Evolutionary conservation across 2,888 invertebrate species (phyloP), one percentile per base, ranked within the genome.

Genomic region (Dysmachus trigonus): DNA sequence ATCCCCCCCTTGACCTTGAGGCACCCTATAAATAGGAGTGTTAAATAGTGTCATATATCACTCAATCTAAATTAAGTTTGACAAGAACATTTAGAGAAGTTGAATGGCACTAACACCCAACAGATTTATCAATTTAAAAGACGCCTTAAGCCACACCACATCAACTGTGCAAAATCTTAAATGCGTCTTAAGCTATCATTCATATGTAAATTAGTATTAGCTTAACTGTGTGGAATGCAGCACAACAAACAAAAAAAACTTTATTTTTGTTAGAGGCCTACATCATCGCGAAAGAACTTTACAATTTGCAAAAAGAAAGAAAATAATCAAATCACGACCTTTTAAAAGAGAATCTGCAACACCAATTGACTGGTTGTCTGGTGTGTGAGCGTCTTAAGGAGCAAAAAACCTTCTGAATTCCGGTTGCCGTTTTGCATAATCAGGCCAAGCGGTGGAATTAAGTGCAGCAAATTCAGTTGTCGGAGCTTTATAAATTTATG

Each of bases 401-500:
- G 62, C n/a, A n/a, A 62, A 62, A 62, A 62, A 8, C 27, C 18
- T n/a, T 18, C 41, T 22, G 15, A 47, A 77, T 77, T 77, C 47
- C 41, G 77, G 77, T 47, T 77, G 77, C 47, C 47, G n/a, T 47
- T 47, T 38, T 76, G 41, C 76, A 38, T 76, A 76, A 76, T 76
- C 77, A 77, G 27, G 13, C 62, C 62, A 62, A 62, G 62, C 22
- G 22, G 22, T 41, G 30, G 30, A 77, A 77, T 77, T 77, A 77
- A 77, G 22, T 77, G 77, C 47, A 51, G 47, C 77, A 77, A 77
- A 77, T 77, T 77, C 30, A 27, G 62, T 77, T 30, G 47, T 77
- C 30, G 77, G 47, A 77, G 41, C 77, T 77, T 47, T 77, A 47
- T 41, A 77, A 77, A 77, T 77, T 51, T 47, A 77, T 47, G 77